Base-by-base conservation (phyloP, 2,888 invertebrate genomes). In the Auanema sp. region DNA sequence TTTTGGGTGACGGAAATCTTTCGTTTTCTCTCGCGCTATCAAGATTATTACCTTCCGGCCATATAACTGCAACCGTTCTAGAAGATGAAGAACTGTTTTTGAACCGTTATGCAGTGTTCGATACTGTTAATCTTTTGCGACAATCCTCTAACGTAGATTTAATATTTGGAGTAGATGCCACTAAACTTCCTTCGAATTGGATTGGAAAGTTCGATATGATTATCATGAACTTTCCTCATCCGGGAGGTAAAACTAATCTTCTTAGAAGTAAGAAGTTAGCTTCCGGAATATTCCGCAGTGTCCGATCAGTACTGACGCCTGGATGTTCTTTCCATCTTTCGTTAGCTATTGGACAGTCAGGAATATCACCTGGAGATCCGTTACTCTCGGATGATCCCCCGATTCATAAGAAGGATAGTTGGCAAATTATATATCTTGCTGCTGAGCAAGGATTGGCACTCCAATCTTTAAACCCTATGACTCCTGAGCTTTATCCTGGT, bases 151-250 rank as follows among this genome's bases (percentile, higher is more conserved):
- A 75, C 42, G 75, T 70, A 12, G n/a, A 50, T 4, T 47, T 75
- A 6, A 40, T 58, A 1, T 76, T 73, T 33, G 54, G 59, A 5
- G 64, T 70, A 1, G 76, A 76, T 52, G 76, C 75, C 0, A 75
- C 76, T 0, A 51, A 47, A 16, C 57, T 73, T 3, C 62, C 68
- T 10, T n/a, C 16, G n/a, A 47, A 40, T 5, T 71, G 68, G 69
- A 42, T 40, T 4, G 44, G 51, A 4, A 47, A 51, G 25, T 88
- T 87, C 77, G 79, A 85, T 25, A 84, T 85, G 75, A 86, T 89
- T 44, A 84, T 89, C 58, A 89, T 89, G 83, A 89, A 89, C 77
- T 89, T 89, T 77, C 89, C 89, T 10, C 88, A 88, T 80, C 85
- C 86, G 47, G 88, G 88, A 41, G 88, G 89, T 8, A 89, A 89